Evolutionary conservation across 1,140 invertebrate species (phyloP).

Genomic region (Drosophila tristis): DNA sequence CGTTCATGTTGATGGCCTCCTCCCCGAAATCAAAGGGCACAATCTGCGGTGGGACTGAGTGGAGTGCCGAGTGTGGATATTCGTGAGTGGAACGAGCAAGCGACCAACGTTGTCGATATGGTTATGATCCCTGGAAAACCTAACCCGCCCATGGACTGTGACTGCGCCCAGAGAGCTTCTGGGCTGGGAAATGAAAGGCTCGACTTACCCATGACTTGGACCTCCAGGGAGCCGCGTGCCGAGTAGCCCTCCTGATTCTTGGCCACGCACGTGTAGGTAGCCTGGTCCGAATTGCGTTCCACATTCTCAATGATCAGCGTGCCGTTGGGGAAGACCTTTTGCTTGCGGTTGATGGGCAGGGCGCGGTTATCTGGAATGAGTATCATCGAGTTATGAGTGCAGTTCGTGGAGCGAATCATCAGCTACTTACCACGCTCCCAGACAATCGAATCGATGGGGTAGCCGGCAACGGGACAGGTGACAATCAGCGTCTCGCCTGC

Average conservation of each 20-base stretch:
- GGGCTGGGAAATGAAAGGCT: slow-evolving; percentile 23
- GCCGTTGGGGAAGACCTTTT: slow-evolving; percentile 96
- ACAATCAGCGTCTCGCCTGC: slow-evolving; percentile 95
- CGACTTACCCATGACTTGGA: slow-evolving; percentile 97
- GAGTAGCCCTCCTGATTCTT: slow-evolving; percentile 95
- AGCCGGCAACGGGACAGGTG: slow-evolving; percentile 96
- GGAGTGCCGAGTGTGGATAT: neutral
- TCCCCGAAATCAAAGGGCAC: slow-evolving; percentile 89
- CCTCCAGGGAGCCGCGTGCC: slow-evolving; percentile 93
- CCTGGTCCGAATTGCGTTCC: slow-evolving; percentile 95
- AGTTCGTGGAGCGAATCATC: no score
- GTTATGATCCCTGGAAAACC: slow-evolving; percentile 43
- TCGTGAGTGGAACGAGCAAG: slow-evolving; percentile 26
- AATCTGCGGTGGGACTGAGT: slow-evolving; percentile 88
- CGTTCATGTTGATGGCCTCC: slow-evolving; percentile 89
- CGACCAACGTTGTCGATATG: slow-evolving; percentile 59
- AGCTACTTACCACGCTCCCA: slow-evolving; percentile 91
- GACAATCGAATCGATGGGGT: slow-evolving; percentile 95
- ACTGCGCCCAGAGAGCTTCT: slow-evolving; percentile 32
- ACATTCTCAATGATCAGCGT: slow-evolving; percentile 97
- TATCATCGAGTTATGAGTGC: neutral
- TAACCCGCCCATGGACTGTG: slow-evolving; percentile 40
- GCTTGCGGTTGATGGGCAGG: slow-evolving; percentile 97
- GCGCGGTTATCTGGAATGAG: slow-evolving; percentile 85
- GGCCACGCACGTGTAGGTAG: slow-evolving; percentile 97